Evolutionary conservation across 2,888 invertebrate genomes (phyloP), one percentile per base, ranked within the genome.

Genomic region (Doris montereyensis): DNA sequence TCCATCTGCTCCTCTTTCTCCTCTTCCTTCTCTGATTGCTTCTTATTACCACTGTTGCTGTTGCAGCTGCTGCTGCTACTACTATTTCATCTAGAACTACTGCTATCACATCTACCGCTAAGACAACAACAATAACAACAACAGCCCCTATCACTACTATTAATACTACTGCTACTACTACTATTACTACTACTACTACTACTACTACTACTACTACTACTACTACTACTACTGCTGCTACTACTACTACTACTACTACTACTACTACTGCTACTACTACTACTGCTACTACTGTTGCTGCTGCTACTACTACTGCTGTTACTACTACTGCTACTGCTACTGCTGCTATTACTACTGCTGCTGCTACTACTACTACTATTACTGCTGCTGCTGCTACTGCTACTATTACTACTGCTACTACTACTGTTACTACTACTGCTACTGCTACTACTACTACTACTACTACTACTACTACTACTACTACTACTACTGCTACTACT

Each of bases 241-340:
- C 67, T 67, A 67, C 67, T 67, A 67, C 67, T 67, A 67, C 67
- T 24, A 67, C 67, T 67, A 67, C 26, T 67, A 67, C 67, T 67
- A 67, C 67, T 67, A 67, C 67, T 67, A 67, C 67, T 24, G 26
- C 67, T 24, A 67, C 67, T 24, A 67, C 67, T 67, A 67, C 67
- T 67, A 67, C 67, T 24, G 26, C 67, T 41, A 41, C 52, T 41
- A 41, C 52, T 41, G 17, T 10, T 41, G 17, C 52, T n/a, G n/a
- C 52, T 10, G 17, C 52, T 41, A 41, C 52, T 41, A 41, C 52
- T 67, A 21, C 67, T 8, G 26, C 67, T 67, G 26, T 28, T 67
- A 67, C 67, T 67, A 67, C 67, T 67, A 67, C 67, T 24, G 26
- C 67, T 67, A 67, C 26, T 67, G 26, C 26, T 67, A 67, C 67